Evolutionary conservation across 2,113 vertebrate species (phyloP).

Genomic region (Gymnogyps californianus): DNA sequence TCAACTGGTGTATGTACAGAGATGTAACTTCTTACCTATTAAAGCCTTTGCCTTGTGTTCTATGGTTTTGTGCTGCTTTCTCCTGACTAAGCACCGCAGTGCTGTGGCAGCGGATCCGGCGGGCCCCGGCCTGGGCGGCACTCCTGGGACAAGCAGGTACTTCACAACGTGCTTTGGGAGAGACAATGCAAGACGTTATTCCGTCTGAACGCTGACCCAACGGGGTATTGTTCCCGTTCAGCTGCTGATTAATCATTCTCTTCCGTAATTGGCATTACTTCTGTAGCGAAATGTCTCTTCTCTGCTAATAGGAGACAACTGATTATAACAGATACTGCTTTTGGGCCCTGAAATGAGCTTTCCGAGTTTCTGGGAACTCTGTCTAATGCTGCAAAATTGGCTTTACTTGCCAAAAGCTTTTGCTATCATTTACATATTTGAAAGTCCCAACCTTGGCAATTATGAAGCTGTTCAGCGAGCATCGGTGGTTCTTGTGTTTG

Average conservation of each 20-base stretch:
- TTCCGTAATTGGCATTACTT: not conserved
- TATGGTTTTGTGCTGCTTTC: not conserved
- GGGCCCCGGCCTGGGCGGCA: not conserved
- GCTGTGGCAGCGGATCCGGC: not conserved
- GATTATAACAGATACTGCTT: not conserved
- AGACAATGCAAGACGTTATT: rapidly evolving
- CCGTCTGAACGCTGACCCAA: not conserved
- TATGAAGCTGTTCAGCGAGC: rapidly evolving
- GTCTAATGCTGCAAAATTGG: not conserved
- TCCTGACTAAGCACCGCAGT: not conserved
- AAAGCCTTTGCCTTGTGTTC: not conserved
- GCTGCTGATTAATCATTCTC: not conserved
- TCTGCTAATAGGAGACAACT: not conserved
- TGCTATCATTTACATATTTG: not conserved
- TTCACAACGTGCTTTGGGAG: not conserved
- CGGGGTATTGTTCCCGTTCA: not conserved
- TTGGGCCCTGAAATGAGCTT: not conserved
- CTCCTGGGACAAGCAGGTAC: not conserved
- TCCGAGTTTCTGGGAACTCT: not conserved
- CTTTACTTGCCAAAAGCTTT: not conserved
- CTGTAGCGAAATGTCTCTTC: not conserved
- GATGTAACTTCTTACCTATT: not conserved
- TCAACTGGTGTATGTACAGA: not conserved
- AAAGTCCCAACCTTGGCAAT: not conserved
- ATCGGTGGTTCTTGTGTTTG: not conserved